A percentile compares a stretch with the other conserved stretches of the same genome.
Evolutionary conservation across 2,888 invertebrate species (phyloP).

Genomic region (Silvanus unidentatus): DNA sequence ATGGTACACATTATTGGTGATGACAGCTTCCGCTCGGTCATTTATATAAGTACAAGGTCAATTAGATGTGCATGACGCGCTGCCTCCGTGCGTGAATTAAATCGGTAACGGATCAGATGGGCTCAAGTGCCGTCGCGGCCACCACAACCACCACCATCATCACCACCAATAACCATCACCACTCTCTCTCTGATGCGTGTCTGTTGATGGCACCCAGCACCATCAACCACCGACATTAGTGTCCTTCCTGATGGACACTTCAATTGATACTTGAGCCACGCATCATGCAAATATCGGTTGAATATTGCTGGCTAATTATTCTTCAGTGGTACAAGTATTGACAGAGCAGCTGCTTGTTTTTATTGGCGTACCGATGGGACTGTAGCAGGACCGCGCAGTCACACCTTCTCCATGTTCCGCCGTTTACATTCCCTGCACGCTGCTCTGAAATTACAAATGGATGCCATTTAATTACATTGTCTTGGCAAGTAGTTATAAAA

Average conservation of each 20-base stretch:
- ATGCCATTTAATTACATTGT: slow-evolving; percentile 49
- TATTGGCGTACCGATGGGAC: slow-evolving; percentile 42
- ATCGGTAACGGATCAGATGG: slow-evolving; percentile 10
- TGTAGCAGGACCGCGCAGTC: slow-evolving; percentile 41
- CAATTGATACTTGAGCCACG: slow-evolving; percentile 8
- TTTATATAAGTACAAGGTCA: slow-evolving; percentile 47
- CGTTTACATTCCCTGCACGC: slow-evolving; percentile 46
- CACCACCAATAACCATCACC: too few species aligned
- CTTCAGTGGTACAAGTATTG: slow-evolving; percentile 41
- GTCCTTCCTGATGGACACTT: too few species aligned
- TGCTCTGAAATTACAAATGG: slow-evolving; percentile 47
- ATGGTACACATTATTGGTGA: slow-evolving; percentile 45
- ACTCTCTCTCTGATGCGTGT: too few species aligned
- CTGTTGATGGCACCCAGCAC: too few species aligned
- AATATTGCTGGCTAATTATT: slow-evolving; percentile 40
- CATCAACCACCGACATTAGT: too few species aligned
- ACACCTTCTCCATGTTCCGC: slow-evolving; percentile 48
- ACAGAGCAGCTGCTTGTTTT: slow-evolving; percentile 45
- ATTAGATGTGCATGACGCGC: slow-evolving; percentile 43
- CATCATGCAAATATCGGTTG: slow-evolving; percentile 37
- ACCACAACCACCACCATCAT: too few species aligned
- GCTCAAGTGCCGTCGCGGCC: neutral
- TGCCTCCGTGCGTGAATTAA: slow-evolving; percentile 26
- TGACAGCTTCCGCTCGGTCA: slow-evolving; percentile 45
- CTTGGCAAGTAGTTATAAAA: slow-evolving; percentile 48